Base-by-base conservation (phyloP, 2,113 vertebrate species). In the Sula dactylatra region DNA sequence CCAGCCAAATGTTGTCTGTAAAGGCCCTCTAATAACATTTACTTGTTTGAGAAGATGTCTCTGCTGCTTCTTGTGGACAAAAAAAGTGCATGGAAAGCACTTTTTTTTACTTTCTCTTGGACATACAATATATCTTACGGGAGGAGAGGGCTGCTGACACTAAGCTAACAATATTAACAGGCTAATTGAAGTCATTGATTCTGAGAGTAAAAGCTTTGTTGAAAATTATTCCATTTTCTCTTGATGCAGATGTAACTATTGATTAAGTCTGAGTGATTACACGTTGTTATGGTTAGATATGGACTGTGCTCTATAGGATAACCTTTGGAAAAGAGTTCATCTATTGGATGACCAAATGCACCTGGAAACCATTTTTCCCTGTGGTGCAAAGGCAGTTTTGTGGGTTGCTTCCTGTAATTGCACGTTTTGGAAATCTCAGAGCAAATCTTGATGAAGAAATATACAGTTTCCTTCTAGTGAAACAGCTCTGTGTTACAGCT, bases 141-240 rank as follows among this genome's bases (percentile, higher is more conserved):
- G 50, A 45, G 8, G 24, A 86, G 55, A 40, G 25, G 49, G 62
- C 2, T 49, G 59, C 86, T 89, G 91, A 15, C 54, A 26, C 36
- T 49, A n/a, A 71, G 80, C 69, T 82, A 19, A 45, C 47, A 47
- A 65, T 70, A 47, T 25, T 91, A 77, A 87, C 58, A 58, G 66
- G 83, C 36, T 91, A 79, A 91, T 61, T 87, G 73, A 40, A 82
- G 82, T 45, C 40, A 95, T 58, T 91, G 93, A 91, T 94, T 82
- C 42, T 15, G 24, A 66, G 71, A 82, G 56, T 22, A 82, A 72
- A 74, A 34, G 80, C 72, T 94, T 82, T 89, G 64, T 82, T 84
- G 93, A 59, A 32, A 74, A 62, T 65, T 21, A 87, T 66, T 91
- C 80, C 69, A 54, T 95, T 87, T 92, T 94, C 69, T 86, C 54